Evolutionary conservation across 2,888 invertebrate species (phyloP).

Genomic region (Polymixis lichenea): DNA sequence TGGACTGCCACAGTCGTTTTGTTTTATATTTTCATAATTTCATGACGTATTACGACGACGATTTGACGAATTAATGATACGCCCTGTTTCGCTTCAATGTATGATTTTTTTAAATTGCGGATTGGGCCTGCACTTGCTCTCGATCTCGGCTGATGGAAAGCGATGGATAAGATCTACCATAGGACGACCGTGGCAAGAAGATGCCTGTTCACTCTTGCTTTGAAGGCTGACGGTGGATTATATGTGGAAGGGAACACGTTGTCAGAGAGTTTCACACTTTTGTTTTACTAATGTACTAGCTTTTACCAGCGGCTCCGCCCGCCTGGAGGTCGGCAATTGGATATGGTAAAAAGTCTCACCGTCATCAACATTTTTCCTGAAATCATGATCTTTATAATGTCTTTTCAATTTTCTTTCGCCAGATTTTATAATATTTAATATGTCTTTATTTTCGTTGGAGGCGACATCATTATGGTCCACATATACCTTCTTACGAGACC

Average conservation of each 20-base stretch:
- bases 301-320: no score
- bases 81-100: no score
- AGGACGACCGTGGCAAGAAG: background rate
- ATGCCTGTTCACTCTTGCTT: background rate
- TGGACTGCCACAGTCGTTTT: background rate
- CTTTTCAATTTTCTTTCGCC: conserved; percentile 68
- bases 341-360: conserved; percentile 65
- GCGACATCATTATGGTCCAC: conserved; percentile 66
- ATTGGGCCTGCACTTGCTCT: background rate
- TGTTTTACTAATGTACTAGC: background rate
- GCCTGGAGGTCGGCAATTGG: no score
- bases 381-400: conserved; percentile 58
- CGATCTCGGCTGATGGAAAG: background rate
- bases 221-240: background rate
- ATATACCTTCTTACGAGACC: conserved; percentile 84
- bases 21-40: background rate
- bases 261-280: background rate
- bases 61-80: no score
- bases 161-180: background rate
- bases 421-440: conserved; percentile 69
- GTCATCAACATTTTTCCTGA: conserved; percentile 63
- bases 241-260: background rate
- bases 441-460: conserved; percentile 80
- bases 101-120: background rate
- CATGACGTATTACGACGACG: no score